Conservation (phyloP, 2,113 vertebrate species). For the Myotis yumanensis region DNA sequence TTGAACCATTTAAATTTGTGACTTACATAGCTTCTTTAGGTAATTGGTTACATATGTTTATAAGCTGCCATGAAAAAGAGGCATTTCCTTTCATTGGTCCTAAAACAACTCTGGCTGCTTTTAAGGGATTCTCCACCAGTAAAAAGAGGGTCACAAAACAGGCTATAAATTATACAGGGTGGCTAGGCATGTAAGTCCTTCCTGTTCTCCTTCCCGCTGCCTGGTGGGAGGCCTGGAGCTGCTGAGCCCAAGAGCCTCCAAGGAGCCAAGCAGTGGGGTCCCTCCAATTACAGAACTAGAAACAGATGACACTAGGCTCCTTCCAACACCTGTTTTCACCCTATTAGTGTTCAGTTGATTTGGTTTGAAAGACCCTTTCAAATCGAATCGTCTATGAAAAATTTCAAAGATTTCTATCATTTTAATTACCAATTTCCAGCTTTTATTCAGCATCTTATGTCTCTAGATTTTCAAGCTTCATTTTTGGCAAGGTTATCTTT, state of each 20-base stretch:
- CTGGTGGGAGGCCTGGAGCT: conserved; percentile 58
- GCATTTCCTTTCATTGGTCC: conserved; percentile 65
- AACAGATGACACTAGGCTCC: conserved; percentile 60
- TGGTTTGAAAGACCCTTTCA: conserved; percentile 22
- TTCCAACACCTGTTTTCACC: conserved; percentile 51
- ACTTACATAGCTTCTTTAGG: conserved; percentile 56
- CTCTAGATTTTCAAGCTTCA: neutral
- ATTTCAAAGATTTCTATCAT: conserved; percentile 19
- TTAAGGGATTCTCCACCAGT: conserved; percentile 65
- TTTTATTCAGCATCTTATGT: conserved; percentile 6
- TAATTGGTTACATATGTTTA: conserved; percentile 70
- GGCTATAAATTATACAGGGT: conserved; percentile 63
- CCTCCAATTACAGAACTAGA: conserved; percentile 58
- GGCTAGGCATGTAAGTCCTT: conserved; percentile 49
- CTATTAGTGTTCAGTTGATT: conserved; percentile 7
- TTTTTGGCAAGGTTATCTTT: neutral
- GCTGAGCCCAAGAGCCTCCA: conserved; percentile 32
- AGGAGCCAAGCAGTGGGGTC: conserved; percentile 41
- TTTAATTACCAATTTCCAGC: conserved; percentile 1
- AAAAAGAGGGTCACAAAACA: conserved; percentile 55
- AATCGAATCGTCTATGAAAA: conserved; percentile 30
- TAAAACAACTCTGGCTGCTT: conserved; percentile 68
- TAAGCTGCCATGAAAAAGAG: conserved; percentile 55
- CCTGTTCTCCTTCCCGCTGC: conserved; percentile 57
- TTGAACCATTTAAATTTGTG: conserved; percentile 42